phyloP scores from a whole-genome alignment of 2,797 vertebrate genomes.

The Galagoides demidoff region DNA sequence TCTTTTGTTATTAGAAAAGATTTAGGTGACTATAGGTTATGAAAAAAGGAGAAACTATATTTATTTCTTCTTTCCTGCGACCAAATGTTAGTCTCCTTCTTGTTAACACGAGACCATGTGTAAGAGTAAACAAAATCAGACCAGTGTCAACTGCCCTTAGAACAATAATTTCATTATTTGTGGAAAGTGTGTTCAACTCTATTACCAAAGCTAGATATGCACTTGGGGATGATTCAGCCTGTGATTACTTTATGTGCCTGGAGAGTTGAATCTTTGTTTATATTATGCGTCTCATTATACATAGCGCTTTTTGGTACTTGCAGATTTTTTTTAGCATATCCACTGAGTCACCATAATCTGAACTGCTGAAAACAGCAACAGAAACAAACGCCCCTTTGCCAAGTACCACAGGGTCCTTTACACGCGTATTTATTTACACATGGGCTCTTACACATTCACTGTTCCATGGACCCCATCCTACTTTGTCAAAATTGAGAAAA shows the following conservation, averaged over 20 bases:
- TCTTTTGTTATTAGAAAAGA: conserved; percentile 7
- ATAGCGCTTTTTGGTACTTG: neutral
- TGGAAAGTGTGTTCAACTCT: neutral
- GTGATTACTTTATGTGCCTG: neutral
- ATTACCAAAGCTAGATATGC: neutral
- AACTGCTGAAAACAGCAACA: neutral
- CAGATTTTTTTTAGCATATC: neutral
- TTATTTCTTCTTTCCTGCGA: conserved; percentile 14
- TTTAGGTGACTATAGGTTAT: neutral
- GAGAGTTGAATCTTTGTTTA: neutral
- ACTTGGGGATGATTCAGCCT: neutral
- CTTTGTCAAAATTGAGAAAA: neutral
- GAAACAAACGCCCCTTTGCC: neutral
- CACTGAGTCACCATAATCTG: neutral
- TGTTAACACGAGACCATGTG: neutral
- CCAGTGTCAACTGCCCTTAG: neutral
- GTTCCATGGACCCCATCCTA: neutral
- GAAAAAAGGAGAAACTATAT: neutral
- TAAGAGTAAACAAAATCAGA: neutral
- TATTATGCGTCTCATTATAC: neutral
- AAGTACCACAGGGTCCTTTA: accelerated
- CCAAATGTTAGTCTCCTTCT: neutral
- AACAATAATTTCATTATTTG: neutral
- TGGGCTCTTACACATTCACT: no score
- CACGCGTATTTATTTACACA: neutral